Conservation (phyloP, 2,888 invertebrate genomes). For the Escarpia spicata region DNA sequence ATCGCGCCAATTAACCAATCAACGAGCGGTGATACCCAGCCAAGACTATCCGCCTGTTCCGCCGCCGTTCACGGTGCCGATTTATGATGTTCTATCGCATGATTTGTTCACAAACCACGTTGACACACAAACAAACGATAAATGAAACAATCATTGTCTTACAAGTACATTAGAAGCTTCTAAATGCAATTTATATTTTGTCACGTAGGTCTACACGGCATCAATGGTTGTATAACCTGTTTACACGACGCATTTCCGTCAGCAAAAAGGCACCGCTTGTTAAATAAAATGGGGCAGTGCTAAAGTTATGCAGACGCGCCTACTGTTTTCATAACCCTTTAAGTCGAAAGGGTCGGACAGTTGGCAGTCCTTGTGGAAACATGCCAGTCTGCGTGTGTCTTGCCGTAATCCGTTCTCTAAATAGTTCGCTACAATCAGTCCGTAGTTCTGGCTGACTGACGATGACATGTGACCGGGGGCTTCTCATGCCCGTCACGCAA, state of each 20-base stretch:
- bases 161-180: background rate
- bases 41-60: background rate
- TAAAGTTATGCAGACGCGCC: background rate
- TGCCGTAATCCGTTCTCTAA: background rate
- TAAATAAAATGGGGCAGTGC: background rate
- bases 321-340: constrained; percentile 13
- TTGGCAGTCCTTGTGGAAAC: background rate
- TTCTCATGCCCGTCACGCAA: background rate
- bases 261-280: background rate
- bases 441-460: background rate
- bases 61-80: background rate
- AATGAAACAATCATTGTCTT: background rate
- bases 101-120: background rate
- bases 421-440: background rate
- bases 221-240: background rate
- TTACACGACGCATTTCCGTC: background rate
- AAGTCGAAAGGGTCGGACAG: background rate
- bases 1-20: constrained; percentile 13
- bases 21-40: background rate
- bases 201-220: background rate
- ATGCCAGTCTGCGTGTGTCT: background rate
- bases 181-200: background rate
- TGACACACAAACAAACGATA: background rate
- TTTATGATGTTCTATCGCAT: background rate
- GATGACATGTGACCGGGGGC: background rate